These are phyloP conservation scores for Channa striata DNA, from an alignment of 2,797 vertebrate genomes.

Conservation along the genomic window DNA sequence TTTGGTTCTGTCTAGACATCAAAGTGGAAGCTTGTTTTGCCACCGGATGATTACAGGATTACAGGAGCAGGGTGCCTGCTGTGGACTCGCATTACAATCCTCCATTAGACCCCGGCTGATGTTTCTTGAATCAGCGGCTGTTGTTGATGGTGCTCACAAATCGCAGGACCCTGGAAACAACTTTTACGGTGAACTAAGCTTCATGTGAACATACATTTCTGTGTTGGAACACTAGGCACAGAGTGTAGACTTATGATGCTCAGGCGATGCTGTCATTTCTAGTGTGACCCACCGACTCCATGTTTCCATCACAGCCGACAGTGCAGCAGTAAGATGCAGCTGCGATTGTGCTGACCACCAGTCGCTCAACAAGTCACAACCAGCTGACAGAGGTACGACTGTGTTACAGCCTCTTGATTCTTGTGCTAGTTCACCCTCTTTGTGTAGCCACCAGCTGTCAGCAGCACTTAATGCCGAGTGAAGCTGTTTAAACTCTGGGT, in stretches of 20 bases:
- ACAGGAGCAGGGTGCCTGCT: slow-evolving; percentile 25
- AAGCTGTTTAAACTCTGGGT: background rate
- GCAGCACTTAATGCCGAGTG: slow-evolving; percentile 3
- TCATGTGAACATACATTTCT: background rate
- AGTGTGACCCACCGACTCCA: slow-evolving; percentile 42
- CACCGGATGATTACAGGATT: slow-evolving; percentile 51
- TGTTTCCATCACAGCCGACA: slow-evolving; percentile 31
- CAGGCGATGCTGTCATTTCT: slow-evolving; percentile 31
- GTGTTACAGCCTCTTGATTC: background rate
- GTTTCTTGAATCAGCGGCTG: slow-evolving; percentile 21
- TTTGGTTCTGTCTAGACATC: slow-evolving; percentile 57
- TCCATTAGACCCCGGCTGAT: slow-evolving; percentile 57
- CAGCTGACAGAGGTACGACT: slow-evolving; percentile 40
- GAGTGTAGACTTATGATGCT: slow-evolving; percentile 1
- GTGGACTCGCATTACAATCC: slow-evolving; percentile 32
- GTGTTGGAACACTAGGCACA: background rate
- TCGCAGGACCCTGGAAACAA: slow-evolving; percentile 1
- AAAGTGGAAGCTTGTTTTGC: slow-evolving; percentile 53
- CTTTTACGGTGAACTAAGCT: background rate
- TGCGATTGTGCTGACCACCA: slow-evolving; percentile 39
- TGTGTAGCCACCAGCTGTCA: slow-evolving; percentile 11
- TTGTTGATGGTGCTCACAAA: slow-evolving; percentile 25
- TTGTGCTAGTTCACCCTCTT: background rate
- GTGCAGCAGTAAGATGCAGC: slow-evolving; percentile 51
- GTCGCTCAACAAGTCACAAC: slow-evolving; percentile 34